Evolutionary conservation across 1,140 invertebrate genomes (phyloP).

Genomic region (Diorhabda sublineata): DNA sequence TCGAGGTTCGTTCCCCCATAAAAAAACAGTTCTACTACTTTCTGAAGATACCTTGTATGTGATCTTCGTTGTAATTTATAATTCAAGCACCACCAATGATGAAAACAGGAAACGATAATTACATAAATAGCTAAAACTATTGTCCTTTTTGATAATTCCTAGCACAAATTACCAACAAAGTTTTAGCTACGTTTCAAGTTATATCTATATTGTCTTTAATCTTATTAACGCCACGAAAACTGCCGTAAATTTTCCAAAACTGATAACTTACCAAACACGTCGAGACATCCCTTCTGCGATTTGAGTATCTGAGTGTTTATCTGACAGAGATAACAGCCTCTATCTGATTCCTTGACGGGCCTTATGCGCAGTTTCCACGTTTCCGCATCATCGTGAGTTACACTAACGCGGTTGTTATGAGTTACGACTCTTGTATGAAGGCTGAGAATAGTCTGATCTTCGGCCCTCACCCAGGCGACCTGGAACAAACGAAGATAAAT

Average conservation of each 20-base stretch:
- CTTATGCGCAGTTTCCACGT: slow-evolving; percentile 65
- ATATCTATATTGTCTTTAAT: too few species aligned
- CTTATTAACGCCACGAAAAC: not conserved
- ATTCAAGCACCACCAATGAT: too few species aligned
- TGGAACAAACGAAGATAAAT: slow-evolving; percentile 32
- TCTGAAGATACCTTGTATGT: too few species aligned
- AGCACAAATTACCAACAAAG: too few species aligned
- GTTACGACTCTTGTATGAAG: slow-evolving; percentile 59
- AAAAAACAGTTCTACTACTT: too few species aligned
- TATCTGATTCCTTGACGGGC: slow-evolving; percentile 59
- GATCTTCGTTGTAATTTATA: too few species aligned
- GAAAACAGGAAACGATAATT: too few species aligned
- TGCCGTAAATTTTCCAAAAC: not conserved
- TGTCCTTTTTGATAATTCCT: too few species aligned
- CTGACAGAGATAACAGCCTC: slow-evolving; percentile 64
- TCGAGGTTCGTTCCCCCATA: too few species aligned
- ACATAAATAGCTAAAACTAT: too few species aligned
- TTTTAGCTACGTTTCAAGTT: too few species aligned
- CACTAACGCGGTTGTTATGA: slow-evolving; percentile 53
- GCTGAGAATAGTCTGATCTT: slow-evolving; percentile 58
- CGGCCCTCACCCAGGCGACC: slow-evolving; percentile 56
- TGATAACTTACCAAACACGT: slow-evolving; percentile 62
- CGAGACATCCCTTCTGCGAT: slow-evolving; percentile 63
- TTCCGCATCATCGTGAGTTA: slow-evolving; percentile 52
- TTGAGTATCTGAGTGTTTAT: slow-evolving; percentile 70